Percentiles rank a stretch among this genome's conserved stretches.
phyloP scores from a whole-genome alignment of 2,797 vertebrate genomes.

The Ibycter americanus region DNA sequence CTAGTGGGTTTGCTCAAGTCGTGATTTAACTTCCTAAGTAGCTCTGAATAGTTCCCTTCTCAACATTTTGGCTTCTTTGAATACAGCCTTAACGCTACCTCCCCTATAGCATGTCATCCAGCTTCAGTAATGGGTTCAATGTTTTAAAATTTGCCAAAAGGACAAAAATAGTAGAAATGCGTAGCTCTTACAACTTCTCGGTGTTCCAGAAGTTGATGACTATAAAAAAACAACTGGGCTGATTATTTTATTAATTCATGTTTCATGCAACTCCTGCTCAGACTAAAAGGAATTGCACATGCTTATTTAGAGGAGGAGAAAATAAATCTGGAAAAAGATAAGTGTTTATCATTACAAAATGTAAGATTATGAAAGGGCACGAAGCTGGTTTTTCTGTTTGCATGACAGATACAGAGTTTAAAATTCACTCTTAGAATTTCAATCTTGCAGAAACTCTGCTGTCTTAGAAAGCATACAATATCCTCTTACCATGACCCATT shows the following conservation, averaged over 20 bases:
- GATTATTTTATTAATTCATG: neutral
- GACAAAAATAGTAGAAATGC: neutral
- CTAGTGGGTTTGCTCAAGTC: neutral
- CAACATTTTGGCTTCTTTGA: neutral
- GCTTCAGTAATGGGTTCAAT: neutral
- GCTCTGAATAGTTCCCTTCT: neutral
- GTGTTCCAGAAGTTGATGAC: neutral
- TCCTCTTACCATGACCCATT: neutral
- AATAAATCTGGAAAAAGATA: neutral
- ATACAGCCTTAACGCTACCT: neutral
- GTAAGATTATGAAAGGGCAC: neutral
- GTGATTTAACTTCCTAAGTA: neutral
- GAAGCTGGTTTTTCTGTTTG: neutral
- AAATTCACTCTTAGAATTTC: neutral
- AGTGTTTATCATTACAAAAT: neutral
- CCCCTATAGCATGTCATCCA: neutral
- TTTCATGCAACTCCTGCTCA: neutral
- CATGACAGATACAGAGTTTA: neutral
- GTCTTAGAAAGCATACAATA: neutral
- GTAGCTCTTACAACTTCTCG: neutral
- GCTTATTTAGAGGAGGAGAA: neutral
- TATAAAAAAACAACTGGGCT: neutral
- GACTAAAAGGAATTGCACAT: neutral
- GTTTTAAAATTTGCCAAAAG: neutral
- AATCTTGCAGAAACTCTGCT: neutral